These are phyloP conservation scores for Cotesia congregata DNA, from an alignment of 2,888 invertebrate genomes.

Conservation along the genomic window DNA sequence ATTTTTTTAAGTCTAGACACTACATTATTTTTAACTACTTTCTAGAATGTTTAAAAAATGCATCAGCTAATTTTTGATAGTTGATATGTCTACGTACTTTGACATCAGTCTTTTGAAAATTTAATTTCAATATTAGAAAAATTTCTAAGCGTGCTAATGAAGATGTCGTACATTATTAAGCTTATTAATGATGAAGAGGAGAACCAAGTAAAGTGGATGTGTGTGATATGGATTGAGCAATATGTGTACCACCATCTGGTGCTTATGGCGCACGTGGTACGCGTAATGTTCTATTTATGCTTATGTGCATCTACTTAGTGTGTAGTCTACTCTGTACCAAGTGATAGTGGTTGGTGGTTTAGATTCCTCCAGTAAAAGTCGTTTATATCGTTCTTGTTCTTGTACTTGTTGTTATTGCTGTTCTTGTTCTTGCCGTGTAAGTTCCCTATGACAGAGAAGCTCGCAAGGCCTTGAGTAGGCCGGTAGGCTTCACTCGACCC, in stretches of 20 bases:
- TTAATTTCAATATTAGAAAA: too few relatives aligned
- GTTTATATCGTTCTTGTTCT: slow-evolving; percentile 19
- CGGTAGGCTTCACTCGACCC: slow-evolving; percentile 15
- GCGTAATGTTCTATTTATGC: slow-evolving; percentile 39
- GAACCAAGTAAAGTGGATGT: slow-evolving; percentile 3
- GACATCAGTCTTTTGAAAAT: too few relatives aligned
- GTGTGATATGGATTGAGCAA: slow-evolving; percentile 23
- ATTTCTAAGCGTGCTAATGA: neutral
- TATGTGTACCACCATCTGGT: slow-evolving; percentile 43
- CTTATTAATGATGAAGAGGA: neutral
- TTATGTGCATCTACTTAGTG: slow-evolving; percentile 24
- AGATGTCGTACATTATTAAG: neutral
- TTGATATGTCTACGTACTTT: too few relatives aligned
- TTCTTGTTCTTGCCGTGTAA: neutral
- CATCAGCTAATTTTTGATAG: too few relatives aligned
- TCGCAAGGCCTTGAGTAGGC: slow-evolving; percentile 10
- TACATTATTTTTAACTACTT: too few relatives aligned
- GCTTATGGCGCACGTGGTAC: slow-evolving; percentile 27
- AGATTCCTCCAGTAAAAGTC: neutral
- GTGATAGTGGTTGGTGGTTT: slow-evolving; percentile 35
- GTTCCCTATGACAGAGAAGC: neutral
- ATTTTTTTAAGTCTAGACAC: too few relatives aligned
- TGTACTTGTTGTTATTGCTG: neutral
- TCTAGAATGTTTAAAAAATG: too few relatives aligned
- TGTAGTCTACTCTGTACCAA: neutral